Percentiles rank a stretch among this genome's conserved stretches.
phyloP scores from a whole-genome alignment of 2,113 vertebrate genomes.

The Solea senegalensis region DNA sequence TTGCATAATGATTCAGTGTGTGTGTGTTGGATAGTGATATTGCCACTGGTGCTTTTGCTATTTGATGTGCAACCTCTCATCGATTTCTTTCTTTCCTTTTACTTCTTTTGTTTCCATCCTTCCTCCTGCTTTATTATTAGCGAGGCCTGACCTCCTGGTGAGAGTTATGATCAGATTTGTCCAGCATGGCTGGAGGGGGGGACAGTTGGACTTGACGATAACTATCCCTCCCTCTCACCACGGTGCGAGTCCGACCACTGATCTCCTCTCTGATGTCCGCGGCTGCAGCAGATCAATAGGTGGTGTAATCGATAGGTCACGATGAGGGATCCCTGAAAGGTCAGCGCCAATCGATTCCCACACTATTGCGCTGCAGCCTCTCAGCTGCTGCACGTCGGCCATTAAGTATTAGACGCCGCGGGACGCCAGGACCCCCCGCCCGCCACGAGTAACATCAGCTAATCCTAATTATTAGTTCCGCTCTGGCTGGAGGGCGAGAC shows the following conservation, averaged over 20 bases:
- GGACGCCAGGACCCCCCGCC: conserved; percentile 43
- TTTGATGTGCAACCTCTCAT: conserved; percentile 30
- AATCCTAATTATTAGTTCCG: conserved; percentile 74
- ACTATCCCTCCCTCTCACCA: conserved; percentile 47
- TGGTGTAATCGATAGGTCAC: conserved; percentile 75
- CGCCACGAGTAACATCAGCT: conserved; percentile 63
- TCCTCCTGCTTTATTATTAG: conserved; percentile 55
- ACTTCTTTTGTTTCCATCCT: conserved; percentile 27
- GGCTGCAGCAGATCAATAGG: conserved; percentile 60
- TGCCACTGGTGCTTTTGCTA: conserved; percentile 20
- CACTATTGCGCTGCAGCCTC: conserved; percentile 58
- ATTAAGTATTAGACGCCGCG: conserved; percentile 59
- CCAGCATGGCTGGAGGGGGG: conserved; percentile 41
- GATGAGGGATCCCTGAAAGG: conserved; percentile 65
- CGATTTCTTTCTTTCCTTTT: conserved; percentile 18
- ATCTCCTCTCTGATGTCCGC: conserved; percentile 52
- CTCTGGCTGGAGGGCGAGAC: conserved; percentile 47
- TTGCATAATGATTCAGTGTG: conserved; percentile 3
- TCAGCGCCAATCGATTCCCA: conserved; percentile 54
- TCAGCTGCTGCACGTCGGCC: conserved; percentile 65
- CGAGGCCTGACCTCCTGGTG: conserved; percentile 37
- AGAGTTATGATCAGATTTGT: conserved; percentile 51
- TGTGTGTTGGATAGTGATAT: background rate
- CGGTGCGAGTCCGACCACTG: conserved; percentile 37
- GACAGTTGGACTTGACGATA: conserved; percentile 68